Base-by-base conservation (phyloP, 2,888 invertebrate genomes). In the Eubasilissa splendida region DNA sequence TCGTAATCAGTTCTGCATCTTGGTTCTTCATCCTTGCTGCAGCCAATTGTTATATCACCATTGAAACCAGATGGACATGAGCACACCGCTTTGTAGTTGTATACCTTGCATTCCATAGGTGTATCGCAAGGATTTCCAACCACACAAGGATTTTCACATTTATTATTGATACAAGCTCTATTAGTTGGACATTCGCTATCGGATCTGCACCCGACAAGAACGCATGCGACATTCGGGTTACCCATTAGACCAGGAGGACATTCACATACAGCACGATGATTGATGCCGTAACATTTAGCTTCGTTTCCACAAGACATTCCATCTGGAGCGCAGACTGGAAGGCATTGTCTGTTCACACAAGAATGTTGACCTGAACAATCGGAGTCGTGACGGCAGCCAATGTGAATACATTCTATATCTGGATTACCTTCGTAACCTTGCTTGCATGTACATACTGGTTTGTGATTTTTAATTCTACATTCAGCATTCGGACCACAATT, bases 351-450 rank as follows among this genome's bases (percentile, higher is more conserved):
- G 86, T 96, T 96, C 54, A 96, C 91, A 86, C 97, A 97, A n/a
- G 93, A 91, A 86, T 97, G 95, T 80, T 95, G 95, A 68, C 94
- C 93, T 22, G 95, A 94, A 86, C 97, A 97, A 85, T 96, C 96
- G 56, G 92, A 91, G 85, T 96, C 93, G 50, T 92, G 92, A 86
- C 92, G 91, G 86, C 96, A 97, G 82, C 94, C 93, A 75, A 94
- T 91, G 88, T 93, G 93, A 63, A 92, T 91, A 87, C 97, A 97
- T 85, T 95, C 95, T 10, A 95, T 92, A 85, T 95, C 94, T 52
- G 97, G 95, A 87, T 96, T 96, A 77, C 97, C 97, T 83, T 96
- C 94, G 85, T 93, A 97, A 68, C 96, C 96, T 85, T 93, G 93
- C 82, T 92, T 92, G 87, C 97, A 97, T 0, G 96, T 94, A 86